These are phyloP conservation scores for Brachylomia viminalis DNA, from an alignment of 2,888 invertebrate genomes.

Conservation along the genomic window DNA sequence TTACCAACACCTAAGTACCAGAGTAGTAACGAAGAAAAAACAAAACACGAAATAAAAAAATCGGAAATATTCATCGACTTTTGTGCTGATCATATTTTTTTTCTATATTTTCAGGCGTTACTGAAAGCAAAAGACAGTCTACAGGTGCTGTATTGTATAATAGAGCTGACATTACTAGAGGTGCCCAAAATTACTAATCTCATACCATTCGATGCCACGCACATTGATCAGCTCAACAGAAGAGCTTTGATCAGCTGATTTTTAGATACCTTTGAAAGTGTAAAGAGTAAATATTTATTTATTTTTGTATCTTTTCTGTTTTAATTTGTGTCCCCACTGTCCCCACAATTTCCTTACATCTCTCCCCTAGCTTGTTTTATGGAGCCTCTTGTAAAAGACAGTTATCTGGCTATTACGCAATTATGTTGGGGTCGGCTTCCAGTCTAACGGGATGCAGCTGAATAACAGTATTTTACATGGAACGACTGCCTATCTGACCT, in stretches of 20 bases:
- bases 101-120: constrained; percentile 79
- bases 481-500: not conserved
- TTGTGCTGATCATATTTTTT: not conserved
- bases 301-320: constrained; percentile 10
- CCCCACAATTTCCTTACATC: no score
- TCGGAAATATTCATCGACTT: not conserved
- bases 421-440: not conserved
- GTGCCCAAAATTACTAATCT: constrained; percentile 82
- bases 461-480: not conserved
- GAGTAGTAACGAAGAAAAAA: not conserved
- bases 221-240: constrained; percentile 74
- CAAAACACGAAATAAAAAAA: not conserved
- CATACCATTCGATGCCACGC: constrained; percentile 75
- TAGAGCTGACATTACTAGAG: constrained; percentile 82
- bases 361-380: not conserved
- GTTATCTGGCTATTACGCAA: not conserved
- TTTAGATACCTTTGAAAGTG: constrained; percentile 3
- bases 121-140: constrained; percentile 82
- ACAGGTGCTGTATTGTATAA: constrained; percentile 84
- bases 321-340: constrained; percentile 3
- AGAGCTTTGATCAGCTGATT: constrained; percentile 61
- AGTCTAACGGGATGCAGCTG: not conserved
- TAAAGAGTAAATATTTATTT: constrained; percentile 35
- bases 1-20: not conserved
- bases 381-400: not conserved